phyloP scores from a whole-genome alignment of 2,888 invertebrate genomes.

The Drosophila conformis region DNA sequence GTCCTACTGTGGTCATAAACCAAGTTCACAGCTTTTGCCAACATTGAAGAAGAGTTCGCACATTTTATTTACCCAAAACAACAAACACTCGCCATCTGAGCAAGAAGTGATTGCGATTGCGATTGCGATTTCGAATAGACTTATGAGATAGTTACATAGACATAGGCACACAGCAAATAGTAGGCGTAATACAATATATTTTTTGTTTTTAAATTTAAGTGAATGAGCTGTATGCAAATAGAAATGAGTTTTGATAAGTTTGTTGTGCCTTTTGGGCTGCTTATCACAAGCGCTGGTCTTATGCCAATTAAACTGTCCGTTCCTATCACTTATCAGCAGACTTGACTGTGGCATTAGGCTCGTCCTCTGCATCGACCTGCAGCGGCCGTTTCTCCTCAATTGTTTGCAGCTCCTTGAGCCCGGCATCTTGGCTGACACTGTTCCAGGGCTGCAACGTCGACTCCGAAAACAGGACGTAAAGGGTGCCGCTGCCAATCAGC shows the following conservation, averaged over 20 bases:
- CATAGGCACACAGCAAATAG: neutral
- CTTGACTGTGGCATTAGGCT: constrained; percentile 28
- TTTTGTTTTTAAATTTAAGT: constrained; percentile 28
- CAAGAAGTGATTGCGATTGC: constrained; percentile 19
- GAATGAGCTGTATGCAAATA: constrained; percentile 33
- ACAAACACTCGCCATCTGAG: constrained; percentile 7
- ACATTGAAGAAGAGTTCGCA: constrained; percentile 8
- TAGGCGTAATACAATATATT: neutral
- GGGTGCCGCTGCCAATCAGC: constrained; percentile 85
- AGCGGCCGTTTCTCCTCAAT: constrained; percentile 63
- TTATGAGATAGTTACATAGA: neutral
- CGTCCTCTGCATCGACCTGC: constrained; percentile 5
- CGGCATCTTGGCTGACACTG: constrained; percentile 61
- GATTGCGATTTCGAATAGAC: neutral
- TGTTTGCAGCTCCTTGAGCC: constrained; percentile 77
- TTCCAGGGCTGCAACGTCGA: constrained; percentile 88
- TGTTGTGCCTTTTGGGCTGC: constrained; percentile 35
- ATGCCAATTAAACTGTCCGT: constrained; percentile 57
- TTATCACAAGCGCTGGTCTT: constrained; percentile 50
- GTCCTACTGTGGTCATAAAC: constrained; percentile 6
- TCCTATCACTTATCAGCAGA: constrained; percentile 37
- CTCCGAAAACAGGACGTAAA: constrained; percentile 86
- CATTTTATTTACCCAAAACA: constrained; percentile 33
- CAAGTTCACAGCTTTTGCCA: constrained; percentile 24
- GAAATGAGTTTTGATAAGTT: constrained; percentile 28